These are phyloP conservation scores for Arremon aurantiirostris DNA, from an alignment of 2,797 vertebrate genomes.

Conservation along the genomic window DNA sequence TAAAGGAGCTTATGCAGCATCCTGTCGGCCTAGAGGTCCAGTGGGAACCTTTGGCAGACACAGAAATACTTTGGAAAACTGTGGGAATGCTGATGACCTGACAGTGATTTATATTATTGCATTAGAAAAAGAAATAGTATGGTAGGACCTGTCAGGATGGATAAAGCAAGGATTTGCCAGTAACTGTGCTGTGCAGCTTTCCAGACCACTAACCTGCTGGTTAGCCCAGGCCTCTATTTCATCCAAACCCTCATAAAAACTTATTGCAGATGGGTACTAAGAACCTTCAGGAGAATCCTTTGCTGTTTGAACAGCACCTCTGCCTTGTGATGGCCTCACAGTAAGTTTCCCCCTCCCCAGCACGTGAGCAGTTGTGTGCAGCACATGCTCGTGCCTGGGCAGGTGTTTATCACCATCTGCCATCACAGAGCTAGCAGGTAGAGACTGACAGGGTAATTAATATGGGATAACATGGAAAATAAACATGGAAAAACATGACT, in stretches of 20 bases:
- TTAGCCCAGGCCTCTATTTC: neutral
- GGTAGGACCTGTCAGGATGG: neutral
- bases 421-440: neutral
- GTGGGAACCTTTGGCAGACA: neutral
- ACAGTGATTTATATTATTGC: slow-evolving; percentile 10
- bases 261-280: slow-evolving; percentile 14
- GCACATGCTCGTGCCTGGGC: neutral
- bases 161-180: neutral
- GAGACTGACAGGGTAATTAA: neutral
- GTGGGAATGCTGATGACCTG: neutral
- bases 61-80: neutral
- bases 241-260: neutral
- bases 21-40: neutral
- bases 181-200: neutral
- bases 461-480: neutral
- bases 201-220: neutral
- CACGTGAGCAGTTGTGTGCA: neutral
- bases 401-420: neutral
- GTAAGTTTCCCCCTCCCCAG: neutral
- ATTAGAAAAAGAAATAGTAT: slow-evolving; percentile 28
- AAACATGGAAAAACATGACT: neutral
- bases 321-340: neutral
- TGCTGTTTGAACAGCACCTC: neutral
- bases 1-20: slow-evolving; percentile 7
- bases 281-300: slow-evolving; percentile 22